Evolutionary conservation across 2,797 vertebrate species (phyloP).

Genomic region (Poecilia wingei): DNA sequence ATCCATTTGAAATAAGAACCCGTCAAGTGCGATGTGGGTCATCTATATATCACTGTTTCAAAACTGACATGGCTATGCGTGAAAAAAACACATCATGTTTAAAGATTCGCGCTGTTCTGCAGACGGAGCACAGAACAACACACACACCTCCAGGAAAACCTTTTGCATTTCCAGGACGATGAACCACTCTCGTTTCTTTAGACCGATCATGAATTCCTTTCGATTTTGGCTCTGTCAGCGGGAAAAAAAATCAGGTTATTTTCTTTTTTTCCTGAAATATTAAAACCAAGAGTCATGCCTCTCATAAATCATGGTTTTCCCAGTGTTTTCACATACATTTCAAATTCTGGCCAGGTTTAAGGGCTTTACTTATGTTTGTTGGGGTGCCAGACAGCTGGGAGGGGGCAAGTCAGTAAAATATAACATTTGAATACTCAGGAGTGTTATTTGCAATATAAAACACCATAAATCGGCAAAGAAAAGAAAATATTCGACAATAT

Average conservation of each 20-base stretch:
- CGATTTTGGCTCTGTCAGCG: constrained; percentile 12
- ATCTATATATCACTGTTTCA: constrained; percentile 22
- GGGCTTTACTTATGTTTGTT: constrained; percentile 22
- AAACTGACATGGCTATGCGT: constrained; percentile 25
- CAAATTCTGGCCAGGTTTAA: not conserved
- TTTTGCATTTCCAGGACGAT: constrained; percentile 28
- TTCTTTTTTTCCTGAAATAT: constrained; percentile 5
- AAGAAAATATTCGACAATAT: constrained; percentile 14
- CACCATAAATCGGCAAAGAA: constrained; percentile 41
- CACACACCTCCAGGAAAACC: constrained; percentile 36
- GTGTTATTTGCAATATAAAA: constrained; percentile 35
- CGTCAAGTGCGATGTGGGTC: constrained; percentile 25
- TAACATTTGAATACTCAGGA: constrained; percentile 28
- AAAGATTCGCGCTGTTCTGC: not conserved
- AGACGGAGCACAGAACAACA: constrained; percentile 25
- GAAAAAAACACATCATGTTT: constrained; percentile 33
- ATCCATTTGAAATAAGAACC: constrained; percentile 9
- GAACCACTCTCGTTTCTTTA: constrained; percentile 14
- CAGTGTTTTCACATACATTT: not conserved
- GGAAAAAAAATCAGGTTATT: constrained; percentile 15
- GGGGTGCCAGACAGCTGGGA: constrained; percentile 38
- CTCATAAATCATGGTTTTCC: not conserved
- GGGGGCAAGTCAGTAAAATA: constrained; percentile 31
- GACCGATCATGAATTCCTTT: constrained; percentile 22
- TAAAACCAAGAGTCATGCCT: constrained; percentile 10